Evolutionary conservation across 2,113 vertebrate genomes (phyloP).

Genomic region (Serinus canaria): DNA sequence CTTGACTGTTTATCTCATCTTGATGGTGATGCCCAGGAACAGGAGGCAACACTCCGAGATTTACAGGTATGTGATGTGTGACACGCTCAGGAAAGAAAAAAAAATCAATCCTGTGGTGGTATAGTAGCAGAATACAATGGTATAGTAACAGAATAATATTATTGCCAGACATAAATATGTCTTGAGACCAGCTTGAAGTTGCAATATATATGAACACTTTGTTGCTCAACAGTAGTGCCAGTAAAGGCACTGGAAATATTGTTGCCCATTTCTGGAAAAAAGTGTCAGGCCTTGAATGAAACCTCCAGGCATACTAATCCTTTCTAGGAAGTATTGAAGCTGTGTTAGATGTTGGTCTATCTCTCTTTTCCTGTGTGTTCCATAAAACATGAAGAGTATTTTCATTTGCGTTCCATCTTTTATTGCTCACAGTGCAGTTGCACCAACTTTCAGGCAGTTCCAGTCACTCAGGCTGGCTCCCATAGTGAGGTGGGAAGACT

Average conservation of each 20-base stretch:
- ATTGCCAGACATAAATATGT: neutral
- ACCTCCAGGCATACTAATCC: neutral
- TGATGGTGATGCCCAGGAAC: constrained; percentile 80
- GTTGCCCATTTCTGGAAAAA: neutral
- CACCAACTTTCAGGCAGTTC: neutral
- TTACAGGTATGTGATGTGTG: constrained; percentile 80
- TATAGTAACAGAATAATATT: neutral
- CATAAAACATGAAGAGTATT: neutral
- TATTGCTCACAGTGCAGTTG: neutral
- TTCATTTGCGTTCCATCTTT: neutral
- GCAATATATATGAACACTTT: neutral
- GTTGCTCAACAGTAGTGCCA: neutral
- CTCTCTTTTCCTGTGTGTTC: neutral
- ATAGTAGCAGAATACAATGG: neutral
- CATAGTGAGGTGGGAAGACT: neutral
- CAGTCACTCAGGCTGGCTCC: neutral
- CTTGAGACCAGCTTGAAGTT: neutral
- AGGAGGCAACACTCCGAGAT: constrained; percentile 81
- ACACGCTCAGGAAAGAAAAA: neutral
- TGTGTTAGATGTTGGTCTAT: neutral
- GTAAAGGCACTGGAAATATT: neutral
- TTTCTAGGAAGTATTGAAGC: neutral
- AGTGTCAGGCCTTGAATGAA: neutral
- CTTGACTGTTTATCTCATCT: constrained; percentile 79
- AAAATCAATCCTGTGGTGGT: neutral